Evolutionary conservation across 1,140 invertebrate genomes (phyloP), one percentile per base, ranked within the genome.

Genomic region (Orchestia grillus): DNA sequence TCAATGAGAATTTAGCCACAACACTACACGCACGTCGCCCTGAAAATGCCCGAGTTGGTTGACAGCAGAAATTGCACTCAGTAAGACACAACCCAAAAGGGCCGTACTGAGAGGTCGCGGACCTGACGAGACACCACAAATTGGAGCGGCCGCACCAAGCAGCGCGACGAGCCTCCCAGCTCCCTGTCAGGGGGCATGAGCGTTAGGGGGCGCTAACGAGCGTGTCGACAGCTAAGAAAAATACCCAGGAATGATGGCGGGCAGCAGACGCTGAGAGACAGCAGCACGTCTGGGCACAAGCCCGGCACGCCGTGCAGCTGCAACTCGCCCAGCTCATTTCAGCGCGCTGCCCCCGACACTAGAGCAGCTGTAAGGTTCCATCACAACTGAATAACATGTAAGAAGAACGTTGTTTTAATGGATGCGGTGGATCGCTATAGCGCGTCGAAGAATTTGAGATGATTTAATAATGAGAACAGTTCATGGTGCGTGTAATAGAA

Each of bases 171-270:
- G 92, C 41, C 41, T 40, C 41, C 44, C 44, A 45, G 92, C 47
- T 44, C 36, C 44, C 92, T 23, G 43, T 47, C 36, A 44, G 92
- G 43, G 92, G 6, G 43, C 11, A n/a, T n/a, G n/a, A n/a, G n/a
- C n/a, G n/a, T n/a, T n/a, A n/a, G n/a, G n/a, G n/a, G n/a, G n/a
- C 43, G 44, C 92, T 94, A 94, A 94, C 92, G 92, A 94, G 92
- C 92, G 43, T 94, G 44, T 44, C 40, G 92, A 94, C 92, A 90
- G 92, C 92, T 44, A 94, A 44, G 44, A 47, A 94, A 94, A 94
- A 94, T 94, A 94, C 92, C 43, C 44, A 44, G 40, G 47, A 94
- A 94, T 94, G 6, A 94, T 47, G 40, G 92, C 44, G 16, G 3
- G 44, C 44, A 47, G 92, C 11, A 94, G 28, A 43, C 88, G 15